Evolutionary conservation across 2,888 invertebrate species (phyloP).

Genomic region (Rhagophthalmus giganteus): DNA sequence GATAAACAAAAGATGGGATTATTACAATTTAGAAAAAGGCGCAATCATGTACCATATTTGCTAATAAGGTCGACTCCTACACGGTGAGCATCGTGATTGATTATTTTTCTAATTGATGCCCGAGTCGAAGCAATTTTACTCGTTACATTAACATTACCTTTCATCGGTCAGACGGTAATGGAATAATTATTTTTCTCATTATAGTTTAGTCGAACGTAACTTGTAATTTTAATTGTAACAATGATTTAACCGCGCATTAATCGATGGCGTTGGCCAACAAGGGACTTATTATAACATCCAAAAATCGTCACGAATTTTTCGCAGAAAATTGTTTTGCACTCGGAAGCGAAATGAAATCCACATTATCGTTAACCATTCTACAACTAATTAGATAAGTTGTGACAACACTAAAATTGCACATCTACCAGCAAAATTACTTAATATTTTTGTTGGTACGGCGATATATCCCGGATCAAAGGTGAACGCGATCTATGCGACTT

Average conservation of each 20-base stretch:
- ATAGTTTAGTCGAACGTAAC: not conserved
- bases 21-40: constrained; percentile 32
- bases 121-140: constrained; percentile 26
- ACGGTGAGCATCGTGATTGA: constrained; percentile 36
- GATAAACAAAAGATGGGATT: constrained; percentile 34
- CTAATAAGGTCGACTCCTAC: constrained; percentile 37
- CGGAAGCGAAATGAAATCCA: too few species aligned
- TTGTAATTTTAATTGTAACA: constrained; percentile 5
- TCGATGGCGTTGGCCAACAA: too few species aligned
- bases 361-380: too few species aligned
- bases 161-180: constrained; percentile 11
- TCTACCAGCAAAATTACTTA: constrained; percentile 26
- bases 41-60: constrained; percentile 36
- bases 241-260: too few species aligned
- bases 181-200: constrained; percentile 20
- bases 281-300: too few species aligned
- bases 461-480: constrained; percentile 34
- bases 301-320: too few species aligned
- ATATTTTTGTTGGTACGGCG: constrained; percentile 23
- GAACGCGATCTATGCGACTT: constrained; percentile 24
- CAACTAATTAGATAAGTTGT: constrained; percentile 15
- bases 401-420: constrained; percentile 25
- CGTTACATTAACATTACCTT: constrained; percentile 20
- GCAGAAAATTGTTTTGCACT: too few species aligned
- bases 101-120: constrained; percentile 39